Evolutionary conservation across 1,140 invertebrate genomes (phyloP), one percentile per base, ranked within the genome.

Genomic region (Asobara japonica): DNA sequence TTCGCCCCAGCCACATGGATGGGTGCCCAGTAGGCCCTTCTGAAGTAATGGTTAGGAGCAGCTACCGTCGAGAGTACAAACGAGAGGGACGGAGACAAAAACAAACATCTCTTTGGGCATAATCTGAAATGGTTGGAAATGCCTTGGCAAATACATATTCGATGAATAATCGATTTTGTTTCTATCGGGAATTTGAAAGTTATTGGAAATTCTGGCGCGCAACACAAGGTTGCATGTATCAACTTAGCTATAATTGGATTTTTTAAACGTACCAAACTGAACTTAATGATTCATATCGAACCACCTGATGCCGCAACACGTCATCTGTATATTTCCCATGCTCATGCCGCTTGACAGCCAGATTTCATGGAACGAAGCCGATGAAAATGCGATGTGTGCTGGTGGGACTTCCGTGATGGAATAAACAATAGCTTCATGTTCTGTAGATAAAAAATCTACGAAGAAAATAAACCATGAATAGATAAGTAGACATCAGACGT

Each of bases 321-420:
- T 27, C 27, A n/a, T 22, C 13, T 3, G 3, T 51, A 6, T 18
- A 27, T 3, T 45, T 68, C 27, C 27, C 41, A 31, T 48, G 3
- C 7, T 22, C 31, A 16, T n/a, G n/a, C 7, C 62, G 70, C n/a
- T 61, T 76, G 74, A 76, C 74, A 76, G 69, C 16, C 36, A 67
- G 69, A 76, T 76, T 76, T 76, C 74, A 76, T 67, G 74, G 68
- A 71, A 76, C 71, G 36, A 65, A 72, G 74, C 45, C 31, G 69
- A 69, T 73, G 64, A 38, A 71, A 73, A 76, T 73, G 64, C 41
- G 31, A 65, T 33, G 16, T 27, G 64, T 27, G 31, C 64, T 72
- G 27, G 13, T 65, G 71, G 65, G 71, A 67, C 16, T 38, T 45
- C 10, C n/a, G n/a, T 16, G 13, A n/a, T 45, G 18, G 2, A 16